A percentile compares a stretch with the other conserved stretches of the same genome.
These are phyloP conservation scores for Chrysotoxum bicinctum DNA, from an alignment of 2,888 invertebrate species.

Conservation along the genomic window DNA sequence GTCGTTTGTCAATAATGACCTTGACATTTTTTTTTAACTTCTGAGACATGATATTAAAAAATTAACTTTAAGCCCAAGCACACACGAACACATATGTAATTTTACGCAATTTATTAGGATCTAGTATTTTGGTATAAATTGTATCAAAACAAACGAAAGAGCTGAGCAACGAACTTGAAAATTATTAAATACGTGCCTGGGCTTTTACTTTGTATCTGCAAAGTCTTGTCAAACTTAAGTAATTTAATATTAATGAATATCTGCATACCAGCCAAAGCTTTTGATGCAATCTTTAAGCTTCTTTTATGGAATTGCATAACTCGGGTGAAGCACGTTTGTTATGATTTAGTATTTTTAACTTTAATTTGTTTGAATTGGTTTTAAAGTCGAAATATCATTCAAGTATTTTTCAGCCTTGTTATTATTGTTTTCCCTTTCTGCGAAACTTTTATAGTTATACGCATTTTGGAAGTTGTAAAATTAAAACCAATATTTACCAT, in stretches of 20 bases:
- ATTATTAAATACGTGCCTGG: background rate
- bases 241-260: background rate
- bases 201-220: background rate
- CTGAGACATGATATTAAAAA: constrained; percentile 20
- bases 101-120: constrained; percentile 43
- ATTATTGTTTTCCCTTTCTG: background rate
- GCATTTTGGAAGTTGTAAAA: background rate
- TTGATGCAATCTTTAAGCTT: background rate
- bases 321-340: background rate
- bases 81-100: background rate
- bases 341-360: background rate
- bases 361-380: background rate
- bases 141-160: constrained; percentile 50
- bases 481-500: background rate
- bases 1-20: constrained; percentile 55
- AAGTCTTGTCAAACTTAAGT: background rate
- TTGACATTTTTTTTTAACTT: constrained; percentile 44
- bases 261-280: background rate
- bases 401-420: background rate
- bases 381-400: background rate
- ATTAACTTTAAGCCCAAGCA: background rate
- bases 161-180: constrained; percentile 62
- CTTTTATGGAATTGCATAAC: background rate
- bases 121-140: background rate
- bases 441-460: background rate